Evolutionary conservation across 1,140 invertebrate species (phyloP), one percentile per base, ranked within the genome.

Genomic region (Aphaenogaster rudis): DNA sequence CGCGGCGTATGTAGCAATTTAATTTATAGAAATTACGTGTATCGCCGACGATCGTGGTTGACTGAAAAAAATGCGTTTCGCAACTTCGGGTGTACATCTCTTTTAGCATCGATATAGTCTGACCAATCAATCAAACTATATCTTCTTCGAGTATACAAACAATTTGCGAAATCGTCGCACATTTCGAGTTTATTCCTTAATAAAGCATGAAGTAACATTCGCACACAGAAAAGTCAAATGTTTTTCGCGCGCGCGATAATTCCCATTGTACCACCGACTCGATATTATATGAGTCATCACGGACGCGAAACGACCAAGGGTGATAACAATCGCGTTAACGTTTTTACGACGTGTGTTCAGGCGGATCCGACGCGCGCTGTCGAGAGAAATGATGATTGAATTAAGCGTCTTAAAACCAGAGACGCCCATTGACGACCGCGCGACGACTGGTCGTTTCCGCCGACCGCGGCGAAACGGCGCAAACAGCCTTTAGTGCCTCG

Each of bases 341-440:
- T 50, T 91, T 92, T 91, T 92, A 92, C 88, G 90, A 90, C 57
- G 61, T 91, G 79, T 89, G 88, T 86, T 76, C 66, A 77, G 81
- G 63, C 79, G 39, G 11, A 52, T 63, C 66, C 50, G 21, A 8
- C 54, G 72, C 59, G 72, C 36, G 52, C 54, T 67, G 57, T 76
- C 74, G n/a, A 57, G 54, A 69, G 48, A 17, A 57, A 63, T 52
- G 78, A 87, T 88, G 89, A 92, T 91, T 74, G 91, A 92, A 92
- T 92, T 89, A 92, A 91, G 76, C 78, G 82, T 91, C 90, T 92
- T 91, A 88, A 91, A 92, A 91, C 78, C 84, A 28, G 52, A 36
- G 33, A 57, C 8, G 42, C 63, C 42, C 66, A 72, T 54, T 71
- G 57, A 57, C 67, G 76, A 59, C 36, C 50, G n/a, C 71, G 42